A percentile compares a stretch with the other conserved stretches of the same genome.
phyloP scores from a whole-genome alignment of 2,888 invertebrate genomes.

The Scotopteryx bipunctaria region DNA sequence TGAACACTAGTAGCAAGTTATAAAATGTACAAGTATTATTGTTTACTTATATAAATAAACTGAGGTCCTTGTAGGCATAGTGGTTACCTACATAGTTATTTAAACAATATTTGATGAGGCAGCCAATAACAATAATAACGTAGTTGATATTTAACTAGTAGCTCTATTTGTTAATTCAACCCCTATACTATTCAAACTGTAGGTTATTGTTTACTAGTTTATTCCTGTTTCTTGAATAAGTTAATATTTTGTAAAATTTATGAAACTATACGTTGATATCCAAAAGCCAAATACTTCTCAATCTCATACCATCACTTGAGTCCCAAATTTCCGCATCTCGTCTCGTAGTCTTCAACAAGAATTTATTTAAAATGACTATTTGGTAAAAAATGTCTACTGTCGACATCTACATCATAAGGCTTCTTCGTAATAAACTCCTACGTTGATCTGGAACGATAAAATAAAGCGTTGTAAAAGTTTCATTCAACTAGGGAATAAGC shows the following conservation, averaged over 20 bases:
- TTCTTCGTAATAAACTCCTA: constrained; percentile 83
- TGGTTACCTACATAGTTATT: constrained; percentile 28
- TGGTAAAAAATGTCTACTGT: constrained; percentile 77
- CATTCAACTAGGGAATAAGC: constrained; percentile 23
- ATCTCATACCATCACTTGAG: constrained; percentile 60
- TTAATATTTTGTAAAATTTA: constrained; percentile 25
- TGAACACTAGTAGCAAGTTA: constrained; percentile 59
- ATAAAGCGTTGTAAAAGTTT: constrained; percentile 24
- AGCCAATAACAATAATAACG: constrained; percentile 24
- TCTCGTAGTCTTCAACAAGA: constrained; percentile 72
- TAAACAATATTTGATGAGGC: constrained; percentile 28
- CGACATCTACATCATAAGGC: constrained; percentile 81
- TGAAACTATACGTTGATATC: constrained; percentile 37
- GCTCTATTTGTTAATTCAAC: constrained; percentile 1
- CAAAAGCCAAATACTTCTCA: constrained; percentile 52
- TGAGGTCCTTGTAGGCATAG: constrained; percentile 20
- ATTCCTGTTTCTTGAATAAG: constrained; percentile 17
- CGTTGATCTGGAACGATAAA: constrained; percentile 75
- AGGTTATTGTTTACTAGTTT: constrained; percentile 16
- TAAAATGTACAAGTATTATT: constrained; percentile 33
- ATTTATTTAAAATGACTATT: constrained; percentile 68
- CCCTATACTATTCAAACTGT: constrained; percentile 9
- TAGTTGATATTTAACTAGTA: neutral
- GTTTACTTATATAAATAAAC: constrained; percentile 28
- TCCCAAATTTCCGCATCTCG: constrained; percentile 69